Base-by-base conservation (phyloP, 2,888 invertebrate genomes). In the Cryptosula pallasiana region DNA sequence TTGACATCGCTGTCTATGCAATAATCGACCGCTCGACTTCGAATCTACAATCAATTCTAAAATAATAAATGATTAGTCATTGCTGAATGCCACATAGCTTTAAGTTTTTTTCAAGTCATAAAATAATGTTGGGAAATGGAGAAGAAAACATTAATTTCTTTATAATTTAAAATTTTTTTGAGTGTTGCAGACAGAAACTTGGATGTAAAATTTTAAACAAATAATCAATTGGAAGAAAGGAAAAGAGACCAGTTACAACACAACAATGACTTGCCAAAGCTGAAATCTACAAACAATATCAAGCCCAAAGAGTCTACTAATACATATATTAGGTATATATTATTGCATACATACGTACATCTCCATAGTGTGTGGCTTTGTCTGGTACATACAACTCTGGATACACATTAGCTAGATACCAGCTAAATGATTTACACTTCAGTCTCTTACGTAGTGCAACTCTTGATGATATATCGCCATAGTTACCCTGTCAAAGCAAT, bases 371-470 rank as follows among this genome's bases (percentile, higher is more conserved):
- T 1, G 98, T 91, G 0, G 98, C 94, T 35, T 84, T 81, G 74
- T 95, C 96, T 34, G 99, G 99, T 81, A 99, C 94, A 85, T 99
- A 99, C 73, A 99, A 88, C 86, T 99, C 99, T 1, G 99, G 99
- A 86, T 96, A 99, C 78, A 99, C 90, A 84, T 92, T 97, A 85
- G 96, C 94, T 86, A 99, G 88, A 87, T 94, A 99, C 99, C 99
- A 99, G 85, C 93, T 92, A 88, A 99, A 99, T 73, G 91, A 91
- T 87, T 98, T 96, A 87, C 99, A 99, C 71, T 91, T 89, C 72
- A 99, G 88, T 74, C 91, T 90, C 77, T 92, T 88, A 81, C 99
- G 89, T 76, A 99, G 87, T 71, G 89, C 87, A 82, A 88, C 91
- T 74, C 99, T 89, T 35, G 90, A 89, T 71, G 90, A 89, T 71